Conservation (phyloP, 2,888 invertebrate genomes). For the Nematopogon swammerdamellus region DNA sequence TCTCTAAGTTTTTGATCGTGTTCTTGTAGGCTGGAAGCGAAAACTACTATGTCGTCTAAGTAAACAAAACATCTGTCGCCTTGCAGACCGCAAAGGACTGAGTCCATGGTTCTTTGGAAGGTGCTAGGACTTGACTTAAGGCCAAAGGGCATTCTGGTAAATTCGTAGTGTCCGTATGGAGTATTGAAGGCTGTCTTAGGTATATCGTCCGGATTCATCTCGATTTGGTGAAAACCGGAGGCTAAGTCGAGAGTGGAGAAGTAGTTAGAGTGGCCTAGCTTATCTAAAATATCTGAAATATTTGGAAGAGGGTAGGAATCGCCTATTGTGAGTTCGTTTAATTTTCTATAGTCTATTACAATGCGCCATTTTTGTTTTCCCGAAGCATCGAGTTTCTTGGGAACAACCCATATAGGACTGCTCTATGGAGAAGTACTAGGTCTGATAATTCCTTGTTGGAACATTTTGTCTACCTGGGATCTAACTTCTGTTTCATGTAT, state of each 20-base stretch:
- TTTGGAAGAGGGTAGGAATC: constrained; percentile 12
- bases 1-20: constrained; percentile 17
- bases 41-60: constrained; percentile 18
- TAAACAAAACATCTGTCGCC: constrained; percentile 16
- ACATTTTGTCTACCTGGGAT: constrained; percentile 14
- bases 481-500: constrained; percentile 17
- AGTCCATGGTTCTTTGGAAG: constrained; percentile 19
- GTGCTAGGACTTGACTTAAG: constrained; percentile 17
- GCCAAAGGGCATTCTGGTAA: constrained; percentile 18
- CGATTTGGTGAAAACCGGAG: constrained; percentile 13
- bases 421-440: constrained; percentile 13
- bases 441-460: constrained; percentile 14
- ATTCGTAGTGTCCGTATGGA: constrained; percentile 17
- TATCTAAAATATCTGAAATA: constrained; percentile 12
- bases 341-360: constrained; percentile 9
- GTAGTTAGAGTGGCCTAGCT: constrained; percentile 12
- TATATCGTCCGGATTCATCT: constrained; percentile 1
- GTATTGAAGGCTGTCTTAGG: constrained; percentile 12
- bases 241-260: constrained; percentile 14
- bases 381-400: constrained; percentile 9
- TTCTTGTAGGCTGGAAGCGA: constrained; percentile 17
- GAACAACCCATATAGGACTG: constrained; percentile 9
- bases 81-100: constrained; percentile 14
- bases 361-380: constrained; percentile 8
- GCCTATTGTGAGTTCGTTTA: constrained; percentile 11